phyloP scores from a whole-genome alignment of 2,888 invertebrate genomes.

The Lapara coniferarum region DNA sequence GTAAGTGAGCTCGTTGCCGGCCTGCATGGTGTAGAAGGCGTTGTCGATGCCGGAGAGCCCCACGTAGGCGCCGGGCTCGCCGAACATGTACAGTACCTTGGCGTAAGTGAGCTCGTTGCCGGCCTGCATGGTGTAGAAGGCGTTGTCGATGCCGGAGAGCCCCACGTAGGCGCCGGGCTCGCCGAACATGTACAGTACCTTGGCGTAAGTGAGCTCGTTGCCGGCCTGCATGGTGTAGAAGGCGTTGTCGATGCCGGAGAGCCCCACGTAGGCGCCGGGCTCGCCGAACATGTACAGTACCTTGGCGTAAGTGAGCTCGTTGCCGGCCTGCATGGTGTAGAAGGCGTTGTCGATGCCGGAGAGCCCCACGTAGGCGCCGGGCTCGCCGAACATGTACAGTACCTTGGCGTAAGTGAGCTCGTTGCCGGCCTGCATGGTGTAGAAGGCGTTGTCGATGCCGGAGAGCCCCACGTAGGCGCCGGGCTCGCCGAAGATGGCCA shows the following conservation, averaged over 20 bases:
- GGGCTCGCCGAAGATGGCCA: conserved; percentile 96
- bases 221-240: too few species aligned
- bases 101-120: too few species aligned
- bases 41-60: conserved; percentile 95
- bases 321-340: conserved; percentile 96
- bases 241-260: too few species aligned
- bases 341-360: conserved; percentile 95
- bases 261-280: too few species aligned
- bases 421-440: conserved; percentile 96
- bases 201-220: too few species aligned
- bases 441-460: conserved; percentile 94
- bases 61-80: conserved; percentile 97
- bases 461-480: conserved; percentile 97
- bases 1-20: conserved; percentile 94
- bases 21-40: conserved; percentile 96
- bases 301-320: conserved; percentile 94
- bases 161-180: too few species aligned
- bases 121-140: too few species aligned
- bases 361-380: conserved; percentile 96
- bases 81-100: conserved; percentile 83
- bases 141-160: too few species aligned
- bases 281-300: conserved; percentile 56
- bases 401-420: conserved; percentile 94
- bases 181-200: conserved; percentile 46
- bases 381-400: conserved; percentile 90